Conservation (phyloP, 1,140 invertebrate genomes). For the Neodiprion fabricii region DNA sequence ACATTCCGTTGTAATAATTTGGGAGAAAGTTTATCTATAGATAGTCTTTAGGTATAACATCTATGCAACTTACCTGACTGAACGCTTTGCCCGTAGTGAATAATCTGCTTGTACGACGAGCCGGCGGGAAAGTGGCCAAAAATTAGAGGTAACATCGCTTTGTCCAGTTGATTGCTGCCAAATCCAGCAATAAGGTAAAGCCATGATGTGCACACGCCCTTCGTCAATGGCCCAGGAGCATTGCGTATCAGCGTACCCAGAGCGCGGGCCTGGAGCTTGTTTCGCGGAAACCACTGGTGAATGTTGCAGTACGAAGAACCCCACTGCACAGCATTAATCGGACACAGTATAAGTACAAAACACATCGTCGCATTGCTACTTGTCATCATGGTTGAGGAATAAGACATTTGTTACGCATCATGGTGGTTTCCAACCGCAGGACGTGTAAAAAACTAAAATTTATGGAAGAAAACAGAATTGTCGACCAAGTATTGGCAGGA, state of each 20-base stretch:
- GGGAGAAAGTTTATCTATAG: no score
- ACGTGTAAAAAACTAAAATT: no score
- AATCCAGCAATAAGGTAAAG: conserved; percentile 55
- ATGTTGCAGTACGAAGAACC: conserved; percentile 55
- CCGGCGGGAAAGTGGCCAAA: conserved; percentile 76
- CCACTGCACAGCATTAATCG: conserved; percentile 50
- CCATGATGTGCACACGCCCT: conserved; percentile 50
- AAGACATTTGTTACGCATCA: no score
- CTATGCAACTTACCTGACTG: conserved; percentile 41
- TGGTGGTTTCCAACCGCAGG: no score
- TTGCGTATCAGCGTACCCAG: conserved; percentile 50
- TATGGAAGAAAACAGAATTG: no score
- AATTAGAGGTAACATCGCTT: conserved; percentile 65
- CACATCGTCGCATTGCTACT: neutral
- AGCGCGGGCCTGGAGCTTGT: conserved; percentile 48
- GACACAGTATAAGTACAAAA: conserved; percentile 21
- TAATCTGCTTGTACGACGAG: conserved; percentile 72
- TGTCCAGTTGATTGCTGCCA: conserved; percentile 56
- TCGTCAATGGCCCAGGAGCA: conserved; percentile 48
- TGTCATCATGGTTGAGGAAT: no score
- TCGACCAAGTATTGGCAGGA: no score
- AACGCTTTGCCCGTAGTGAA: conserved; percentile 67
- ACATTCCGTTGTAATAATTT: no score
- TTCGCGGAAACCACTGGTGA: conserved; percentile 53
- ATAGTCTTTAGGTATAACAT: no score